These are phyloP conservation scores for Haliclystus octoradiatus DNA, from an alignment of 30 jellyfish, hydroid and myxozoan genomes.

Conservation along the genomic window DNA sequence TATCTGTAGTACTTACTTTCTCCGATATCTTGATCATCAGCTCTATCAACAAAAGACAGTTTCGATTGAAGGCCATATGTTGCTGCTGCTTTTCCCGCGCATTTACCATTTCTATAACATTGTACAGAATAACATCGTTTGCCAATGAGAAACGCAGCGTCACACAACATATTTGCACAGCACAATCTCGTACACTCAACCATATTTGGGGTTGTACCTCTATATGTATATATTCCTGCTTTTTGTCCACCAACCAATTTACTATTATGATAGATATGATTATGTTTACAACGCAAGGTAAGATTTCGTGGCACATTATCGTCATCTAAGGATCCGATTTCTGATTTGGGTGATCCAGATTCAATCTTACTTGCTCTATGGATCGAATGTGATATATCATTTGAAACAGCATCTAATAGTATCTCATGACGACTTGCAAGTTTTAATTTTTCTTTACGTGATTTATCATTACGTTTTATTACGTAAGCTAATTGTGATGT, in stretches of 20 bases:
- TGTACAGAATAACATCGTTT: slow-evolving; percentile 91
- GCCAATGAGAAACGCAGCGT: slow-evolving; percentile 93
- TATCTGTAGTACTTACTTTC: slow-evolving; percentile 86
- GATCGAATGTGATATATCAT: not conserved
- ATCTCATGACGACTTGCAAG: slow-evolving; percentile 52
- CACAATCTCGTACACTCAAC: slow-evolving; percentile 76
- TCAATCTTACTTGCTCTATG: not conserved
- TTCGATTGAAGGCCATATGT: slow-evolving; percentile 66
- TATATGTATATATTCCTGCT: slow-evolving; percentile 85
- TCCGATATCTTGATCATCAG: slow-evolving; percentile 61
- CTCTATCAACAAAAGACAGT: slow-evolving; percentile 73
- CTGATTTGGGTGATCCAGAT: slow-evolving; percentile 54
- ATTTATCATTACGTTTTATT: slow-evolving; percentile 39
- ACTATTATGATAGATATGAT: slow-evolving; percentile 37
- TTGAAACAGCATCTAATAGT: slow-evolving; percentile 10
- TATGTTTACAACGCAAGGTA: slow-evolving; percentile 62
- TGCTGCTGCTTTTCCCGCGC: slow-evolving; percentile 80
- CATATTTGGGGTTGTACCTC: slow-evolving; percentile 91
- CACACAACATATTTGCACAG: slow-evolving; percentile 92
- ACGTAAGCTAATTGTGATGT: slow-evolving; percentile 94
- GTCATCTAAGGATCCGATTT: slow-evolving; percentile 5
- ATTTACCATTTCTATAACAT: slow-evolving; percentile 78
- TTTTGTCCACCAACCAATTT: slow-evolving; percentile 89
- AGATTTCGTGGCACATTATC: slow-evolving; percentile 62
- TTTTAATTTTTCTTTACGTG: slow-evolving; percentile 40